Percentiles rank a stretch among this genome's conserved stretches.
These are phyloP conservation scores for Chelon labrosus DNA, from an alignment of 2,797 vertebrate species.

Conservation along the genomic window DNA sequence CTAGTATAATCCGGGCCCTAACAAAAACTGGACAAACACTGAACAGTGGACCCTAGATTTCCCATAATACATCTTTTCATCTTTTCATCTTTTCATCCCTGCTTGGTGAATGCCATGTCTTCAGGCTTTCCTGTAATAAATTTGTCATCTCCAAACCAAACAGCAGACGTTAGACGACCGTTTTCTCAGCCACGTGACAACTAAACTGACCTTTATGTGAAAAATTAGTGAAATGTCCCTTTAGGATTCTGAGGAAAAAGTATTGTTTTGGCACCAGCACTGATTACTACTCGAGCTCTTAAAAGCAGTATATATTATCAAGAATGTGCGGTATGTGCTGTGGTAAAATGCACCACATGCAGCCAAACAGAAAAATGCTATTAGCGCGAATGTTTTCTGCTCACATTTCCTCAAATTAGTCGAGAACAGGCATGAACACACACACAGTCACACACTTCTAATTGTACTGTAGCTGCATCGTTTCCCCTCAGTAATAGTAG, in stretches of 20 bases:
- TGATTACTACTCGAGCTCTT: conserved; percentile 4
- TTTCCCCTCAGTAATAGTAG: conserved; percentile 90
- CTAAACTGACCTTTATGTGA: neutral
- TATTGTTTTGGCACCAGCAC: neutral
- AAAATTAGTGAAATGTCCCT: neutral
- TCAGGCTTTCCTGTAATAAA: neutral
- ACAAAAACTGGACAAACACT: neutral
- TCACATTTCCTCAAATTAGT: conserved; percentile 56
- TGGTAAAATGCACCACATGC: conserved; percentile 9
- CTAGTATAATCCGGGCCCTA: neutral
- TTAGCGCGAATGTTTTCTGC: conserved; percentile 43
- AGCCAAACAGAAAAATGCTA: conserved; percentile 29
- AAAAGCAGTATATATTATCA: conserved; percentile 15
- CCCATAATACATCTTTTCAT: neutral
- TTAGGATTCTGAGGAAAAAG: conserved; percentile 2
- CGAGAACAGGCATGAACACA: conserved; percentile 38
- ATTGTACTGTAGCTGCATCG: conserved; percentile 82
- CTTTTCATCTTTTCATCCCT: neutral
- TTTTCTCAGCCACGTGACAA: conserved; percentile 1
- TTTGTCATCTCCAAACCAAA: neutral
- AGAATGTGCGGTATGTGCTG: conserved; percentile 9
- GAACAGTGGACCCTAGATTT: neutral
- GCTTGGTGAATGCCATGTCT: neutral
- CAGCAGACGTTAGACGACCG: neutral
- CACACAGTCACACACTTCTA: conserved; percentile 53